Conservation (phyloP, 2,113 vertebrate species). For the Vulpes ferrilata region DNA sequence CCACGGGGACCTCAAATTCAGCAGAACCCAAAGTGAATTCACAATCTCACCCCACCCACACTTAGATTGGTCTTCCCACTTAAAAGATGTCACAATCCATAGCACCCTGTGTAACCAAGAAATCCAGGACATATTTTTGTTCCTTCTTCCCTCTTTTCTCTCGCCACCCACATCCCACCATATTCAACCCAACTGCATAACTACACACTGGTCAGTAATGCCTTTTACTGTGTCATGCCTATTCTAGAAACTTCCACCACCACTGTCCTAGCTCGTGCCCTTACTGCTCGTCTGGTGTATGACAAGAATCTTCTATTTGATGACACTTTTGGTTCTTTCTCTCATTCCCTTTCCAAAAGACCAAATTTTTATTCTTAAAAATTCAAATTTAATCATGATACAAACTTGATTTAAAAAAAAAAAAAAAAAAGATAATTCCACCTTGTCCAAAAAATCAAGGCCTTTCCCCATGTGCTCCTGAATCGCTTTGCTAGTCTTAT, state of each 20-base stretch:
- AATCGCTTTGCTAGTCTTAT: neutral
- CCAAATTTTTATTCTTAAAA: neutral
- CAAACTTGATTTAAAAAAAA: neutral
- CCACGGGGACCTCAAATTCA: neutral
- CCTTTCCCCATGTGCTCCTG: neutral
- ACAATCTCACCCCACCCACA: neutral
- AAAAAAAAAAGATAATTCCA: neutral
- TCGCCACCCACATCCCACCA: neutral
- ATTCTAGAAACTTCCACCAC: neutral
- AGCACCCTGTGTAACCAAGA: neutral
- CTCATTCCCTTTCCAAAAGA: neutral
- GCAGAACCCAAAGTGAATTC: neutral
- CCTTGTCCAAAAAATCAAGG: neutral
- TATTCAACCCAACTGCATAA: neutral
- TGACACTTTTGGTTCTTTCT: neutral
- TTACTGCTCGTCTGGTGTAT: neutral
- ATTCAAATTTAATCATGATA: neutral
- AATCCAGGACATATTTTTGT: neutral
- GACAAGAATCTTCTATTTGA: neutral
- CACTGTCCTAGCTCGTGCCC: neutral
- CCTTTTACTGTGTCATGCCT: neutral
- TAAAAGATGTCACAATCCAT: neutral
- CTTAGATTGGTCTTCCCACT: neutral
- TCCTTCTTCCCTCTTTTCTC: neutral
- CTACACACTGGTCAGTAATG: neutral